Conservation (phyloP, 2,888 invertebrate genomes). For the Drosophila histrio region DNA sequence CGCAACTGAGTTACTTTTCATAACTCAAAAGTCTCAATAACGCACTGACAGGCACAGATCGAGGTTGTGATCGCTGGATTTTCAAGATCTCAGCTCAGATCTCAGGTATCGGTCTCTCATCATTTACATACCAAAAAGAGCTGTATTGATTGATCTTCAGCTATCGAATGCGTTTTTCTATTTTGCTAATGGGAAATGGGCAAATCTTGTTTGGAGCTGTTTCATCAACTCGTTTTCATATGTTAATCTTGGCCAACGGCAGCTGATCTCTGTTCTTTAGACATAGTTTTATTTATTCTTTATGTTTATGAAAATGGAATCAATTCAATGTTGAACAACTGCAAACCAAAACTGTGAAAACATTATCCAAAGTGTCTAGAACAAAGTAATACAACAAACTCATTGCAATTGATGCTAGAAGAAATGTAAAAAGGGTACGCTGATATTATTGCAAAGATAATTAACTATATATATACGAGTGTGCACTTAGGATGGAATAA, state of each 20-base stretch:
- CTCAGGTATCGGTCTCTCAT: conserved; percentile 27
- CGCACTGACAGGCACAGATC: conserved; percentile 57
- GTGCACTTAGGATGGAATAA: too few relatives aligned
- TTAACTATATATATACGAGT: too few relatives aligned
- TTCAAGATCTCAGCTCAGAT: conserved; percentile 4
- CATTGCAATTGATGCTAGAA: background rate
- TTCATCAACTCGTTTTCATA: conserved; percentile 66
- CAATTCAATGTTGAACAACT: conserved; percentile 23
- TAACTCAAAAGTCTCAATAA: conserved; percentile 63
- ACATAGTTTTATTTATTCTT: conserved; percentile 4
- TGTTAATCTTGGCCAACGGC: conserved; percentile 42
- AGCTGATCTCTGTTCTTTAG: conserved; percentile 41
- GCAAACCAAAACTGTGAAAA: conserved; percentile 37
- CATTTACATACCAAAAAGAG: conserved; percentile 55
- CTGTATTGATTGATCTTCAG: conserved; percentile 65
- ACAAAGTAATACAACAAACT: conserved; percentile 3
- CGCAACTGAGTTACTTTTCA: conserved; percentile 46
- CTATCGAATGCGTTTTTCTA: background rate
- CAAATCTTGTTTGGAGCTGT: conserved; percentile 49
- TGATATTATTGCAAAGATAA: background rate
- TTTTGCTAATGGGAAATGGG: conserved; percentile 34
- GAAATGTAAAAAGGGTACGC: background rate
- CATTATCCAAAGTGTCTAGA: background rate
- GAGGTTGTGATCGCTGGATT: conserved; percentile 33
- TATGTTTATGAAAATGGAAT: conserved; percentile 11